These are phyloP conservation scores for Trichosurus vulpecula DNA, from an alignment of 2,797 vertebrate species.

Conservation along the genomic window DNA sequence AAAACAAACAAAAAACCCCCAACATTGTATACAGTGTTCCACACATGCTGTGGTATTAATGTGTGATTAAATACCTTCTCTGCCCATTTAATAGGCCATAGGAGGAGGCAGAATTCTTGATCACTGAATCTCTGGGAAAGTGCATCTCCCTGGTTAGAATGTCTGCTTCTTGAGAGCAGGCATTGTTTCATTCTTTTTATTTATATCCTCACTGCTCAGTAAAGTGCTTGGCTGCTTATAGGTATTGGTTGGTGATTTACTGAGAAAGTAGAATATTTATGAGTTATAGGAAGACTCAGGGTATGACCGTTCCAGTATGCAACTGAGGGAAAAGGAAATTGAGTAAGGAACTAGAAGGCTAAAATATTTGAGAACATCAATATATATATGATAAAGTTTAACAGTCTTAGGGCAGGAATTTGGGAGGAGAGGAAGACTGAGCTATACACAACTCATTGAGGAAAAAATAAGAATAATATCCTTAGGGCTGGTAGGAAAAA, in stretches of 20 bases:
- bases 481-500: neutral
- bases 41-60: too few species aligned
- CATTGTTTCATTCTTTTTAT: too few species aligned
- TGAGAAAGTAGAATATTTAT: neutral
- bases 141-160: too few species aligned
- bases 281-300: neutral
- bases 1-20: too few species aligned
- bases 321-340: neutral
- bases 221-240: neutral
- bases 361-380: neutral
- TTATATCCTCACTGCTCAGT: too few species aligned
- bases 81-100: too few species aligned
- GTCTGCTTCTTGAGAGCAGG: too few species aligned
- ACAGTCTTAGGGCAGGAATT: neutral
- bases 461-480: neutral
- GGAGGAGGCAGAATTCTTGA: too few species aligned
- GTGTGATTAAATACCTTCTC: too few species aligned
- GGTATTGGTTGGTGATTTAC: neutral
- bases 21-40: too few species aligned
- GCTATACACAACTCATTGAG: neutral
- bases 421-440: neutral
- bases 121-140: too few species aligned
- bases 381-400: neutral
- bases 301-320: neutral
- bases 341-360: neutral